phyloP scores from a whole-genome alignment of 2,888 invertebrate genomes.

The Athalia circularis region DNA sequence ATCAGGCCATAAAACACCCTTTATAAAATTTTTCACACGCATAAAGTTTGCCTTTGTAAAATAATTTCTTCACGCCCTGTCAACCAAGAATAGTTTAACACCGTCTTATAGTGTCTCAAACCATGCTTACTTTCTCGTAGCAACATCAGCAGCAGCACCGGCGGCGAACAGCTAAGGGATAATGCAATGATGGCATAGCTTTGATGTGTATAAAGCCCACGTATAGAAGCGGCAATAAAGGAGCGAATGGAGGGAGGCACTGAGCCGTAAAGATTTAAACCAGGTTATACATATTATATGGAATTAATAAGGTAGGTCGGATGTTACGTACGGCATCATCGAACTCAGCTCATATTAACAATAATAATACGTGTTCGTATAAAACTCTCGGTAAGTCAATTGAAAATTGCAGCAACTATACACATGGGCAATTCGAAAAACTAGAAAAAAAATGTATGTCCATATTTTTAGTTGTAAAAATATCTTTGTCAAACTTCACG shows the following conservation, averaged over 20 bases:
- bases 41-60: conserved; percentile 45
- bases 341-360: no score
- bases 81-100: not conserved
- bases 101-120: no score
- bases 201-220: conserved; percentile 12
- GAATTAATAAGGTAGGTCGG: not conserved
- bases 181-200: conserved; percentile 36
- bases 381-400: no score
- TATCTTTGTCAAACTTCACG: no score
- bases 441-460: no score
- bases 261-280: conserved; percentile 31
- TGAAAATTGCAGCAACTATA: no score
- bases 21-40: not conserved
- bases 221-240: conserved; percentile 22
- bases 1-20: not conserved
- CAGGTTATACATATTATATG: conserved; percentile 13
- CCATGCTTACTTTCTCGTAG: no score
- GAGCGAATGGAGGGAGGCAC: conserved; percentile 14
- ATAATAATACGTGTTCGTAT: no score
- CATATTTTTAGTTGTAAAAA: no score
- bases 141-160: no score
- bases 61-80: conserved; percentile 30
- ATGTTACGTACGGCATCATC: not conserved
- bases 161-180: not conserved
- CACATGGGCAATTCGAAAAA: no score